Evolutionary conservation across 1,140 invertebrate genomes (phyloP), one percentile per base, ranked within the genome.

Genomic region (Cherax quadricarinatus): DNA sequence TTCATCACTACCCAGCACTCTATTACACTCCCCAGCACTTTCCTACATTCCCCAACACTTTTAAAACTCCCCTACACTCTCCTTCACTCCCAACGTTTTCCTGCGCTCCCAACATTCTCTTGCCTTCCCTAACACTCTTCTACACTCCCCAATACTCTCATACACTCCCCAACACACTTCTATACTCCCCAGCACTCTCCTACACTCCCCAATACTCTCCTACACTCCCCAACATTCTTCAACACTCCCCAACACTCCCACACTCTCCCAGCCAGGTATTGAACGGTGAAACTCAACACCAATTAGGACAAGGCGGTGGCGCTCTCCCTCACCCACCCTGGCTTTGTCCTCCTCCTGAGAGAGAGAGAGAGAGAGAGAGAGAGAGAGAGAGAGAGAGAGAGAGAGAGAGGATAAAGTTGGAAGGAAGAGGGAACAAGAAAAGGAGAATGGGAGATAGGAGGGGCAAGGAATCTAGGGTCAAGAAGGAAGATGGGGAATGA

Each of bases 251-350:
- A 70, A 78, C 86, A 51, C 86, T 88, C 86, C 49, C 85, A 51
- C 85, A 78, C 66, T 48, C 62, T 87, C 85, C 86, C 86, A 60
- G 86, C 70, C 70, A 78, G 73, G 86, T 88, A 88, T 88, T 88
- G 86, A 88, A 78, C 86, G 86, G 73, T 88, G 86, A 53, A 88
- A 88, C 86, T 88, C 73, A 57, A 88, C 86, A 88, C 86, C 86
- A 88, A 88, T 88, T 88, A 88, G 86, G 86, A 88, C 70, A 88
- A 88, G 86, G 86, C 73, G 86, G 75, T 88, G 86, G 86, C 75
- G 73, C 66, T 21, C 51, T 62, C 12, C 78, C 18, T 53, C 48
- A 18, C 48, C 88, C 88, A 62, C 73, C 75, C 86, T 88, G 70
- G 75, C 86, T 88, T 70, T 88, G 66, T 79, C 86, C 75, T 70